phyloP scores from a whole-genome alignment of 2,888 invertebrate genomes.

The Stegophylla sp. region DNA sequence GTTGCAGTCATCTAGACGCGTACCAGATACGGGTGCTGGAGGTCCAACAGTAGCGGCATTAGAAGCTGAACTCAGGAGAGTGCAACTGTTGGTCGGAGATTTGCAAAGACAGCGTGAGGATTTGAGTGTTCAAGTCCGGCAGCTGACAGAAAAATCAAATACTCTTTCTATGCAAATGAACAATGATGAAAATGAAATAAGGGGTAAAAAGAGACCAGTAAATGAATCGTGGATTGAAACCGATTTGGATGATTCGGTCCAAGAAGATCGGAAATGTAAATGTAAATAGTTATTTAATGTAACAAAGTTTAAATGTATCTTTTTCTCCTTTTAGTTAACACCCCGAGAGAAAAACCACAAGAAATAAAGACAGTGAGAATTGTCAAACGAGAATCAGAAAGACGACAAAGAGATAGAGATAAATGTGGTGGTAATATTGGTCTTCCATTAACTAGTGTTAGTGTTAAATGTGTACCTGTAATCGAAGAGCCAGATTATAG shows the following conservation, averaged over 20 bases:
- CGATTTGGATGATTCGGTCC: slow-evolving; percentile 73
- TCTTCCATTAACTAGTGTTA: slow-evolving; percentile 63
- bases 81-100: slow-evolving; percentile 84
- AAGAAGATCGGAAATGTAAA: slow-evolving; percentile 54
- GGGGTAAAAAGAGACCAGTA: slow-evolving; percentile 68
- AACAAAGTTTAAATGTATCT: slow-evolving; percentile 34
- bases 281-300: background rate
- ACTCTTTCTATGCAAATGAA: slow-evolving; percentile 73
- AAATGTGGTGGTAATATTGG: slow-evolving; percentile 67
- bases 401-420: slow-evolving; percentile 81
- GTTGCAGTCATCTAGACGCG: slow-evolving; percentile 75
- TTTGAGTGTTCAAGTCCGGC: slow-evolving; percentile 83
- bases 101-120: slow-evolving; percentile 85
- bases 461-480: slow-evolving; percentile 63
- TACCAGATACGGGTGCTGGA: slow-evolving; percentile 65
- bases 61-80: slow-evolving; percentile 76
- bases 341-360: slow-evolving; percentile 78
- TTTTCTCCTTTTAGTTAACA: slow-evolving; percentile 68
- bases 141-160: slow-evolving; percentile 82
- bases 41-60: slow-evolving; percentile 63
- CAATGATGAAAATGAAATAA: slow-evolving; percentile 65
- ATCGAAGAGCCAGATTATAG: slow-evolving; percentile 64
- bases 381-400: slow-evolving; percentile 88
- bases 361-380: slow-evolving; percentile 93
- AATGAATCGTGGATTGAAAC: slow-evolving; percentile 83